A percentile compares a stretch with the other conserved stretches of the same genome.
phyloP scores from a whole-genome alignment of 1,140 invertebrate species.

The Drosophila mojavensis region DNA sequence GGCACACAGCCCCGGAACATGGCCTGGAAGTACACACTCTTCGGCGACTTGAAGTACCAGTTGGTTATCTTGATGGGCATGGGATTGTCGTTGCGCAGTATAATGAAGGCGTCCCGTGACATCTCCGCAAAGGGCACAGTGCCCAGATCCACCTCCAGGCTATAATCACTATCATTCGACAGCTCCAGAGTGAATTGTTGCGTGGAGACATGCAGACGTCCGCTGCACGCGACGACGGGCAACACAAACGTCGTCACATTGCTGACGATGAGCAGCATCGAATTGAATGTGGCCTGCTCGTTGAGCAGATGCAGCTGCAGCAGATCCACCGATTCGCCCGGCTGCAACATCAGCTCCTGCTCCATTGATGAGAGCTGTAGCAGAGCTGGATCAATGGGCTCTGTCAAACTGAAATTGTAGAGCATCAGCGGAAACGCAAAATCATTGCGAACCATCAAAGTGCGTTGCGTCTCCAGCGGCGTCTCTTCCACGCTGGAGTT shows the following conservation, averaged over 20 bases:
- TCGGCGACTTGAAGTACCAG: slow-evolving; percentile 72
- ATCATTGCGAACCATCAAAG: slow-evolving; percentile 62
- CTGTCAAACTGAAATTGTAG: slow-evolving; percentile 54
- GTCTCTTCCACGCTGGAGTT: slow-evolving; percentile 25
- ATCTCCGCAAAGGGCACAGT: slow-evolving; percentile 70
- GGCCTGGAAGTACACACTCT: slow-evolving; percentile 63
- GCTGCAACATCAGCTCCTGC: slow-evolving; percentile 56
- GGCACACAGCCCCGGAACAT: slow-evolving; percentile 62
- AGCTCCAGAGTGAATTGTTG: slow-evolving; percentile 46
- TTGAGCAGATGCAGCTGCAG: slow-evolving; percentile 58
- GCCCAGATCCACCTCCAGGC: slow-evolving; percentile 68
- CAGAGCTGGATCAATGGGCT: slow-evolving; percentile 46
- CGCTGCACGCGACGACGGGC: slow-evolving; percentile 65
- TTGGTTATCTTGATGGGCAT: slow-evolving; percentile 69
- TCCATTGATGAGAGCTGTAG: slow-evolving; percentile 74
- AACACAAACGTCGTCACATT: slow-evolving; percentile 71
- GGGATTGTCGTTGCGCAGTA: slow-evolving; percentile 77
- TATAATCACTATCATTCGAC: slow-evolving; percentile 16
- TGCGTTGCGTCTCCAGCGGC: slow-evolving; percentile 45
- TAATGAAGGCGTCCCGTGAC: slow-evolving; percentile 65
- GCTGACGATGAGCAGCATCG: slow-evolving; percentile 57
- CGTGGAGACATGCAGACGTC: slow-evolving; percentile 66
- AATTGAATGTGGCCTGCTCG: slow-evolving; percentile 49
- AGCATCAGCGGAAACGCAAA: slow-evolving; percentile 60
- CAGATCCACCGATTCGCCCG: slow-evolving; percentile 63